A percentile compares a stretch with the other conserved stretches of the same genome.
Conservation (phyloP, 2,888 invertebrate species). For the Sipha maydis region DNA sequence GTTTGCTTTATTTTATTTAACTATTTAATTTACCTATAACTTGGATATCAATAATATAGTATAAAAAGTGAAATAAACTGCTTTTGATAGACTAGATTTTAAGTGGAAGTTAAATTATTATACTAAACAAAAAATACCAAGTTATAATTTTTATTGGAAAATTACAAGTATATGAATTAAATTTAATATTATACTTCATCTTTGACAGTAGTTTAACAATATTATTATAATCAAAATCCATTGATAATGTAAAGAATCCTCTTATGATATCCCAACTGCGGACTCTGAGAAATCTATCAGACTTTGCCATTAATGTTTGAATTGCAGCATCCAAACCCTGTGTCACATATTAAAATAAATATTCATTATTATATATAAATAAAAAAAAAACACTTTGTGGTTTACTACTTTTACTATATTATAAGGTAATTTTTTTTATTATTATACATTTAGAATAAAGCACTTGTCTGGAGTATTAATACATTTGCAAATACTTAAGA, state of each 20-base stretch:
- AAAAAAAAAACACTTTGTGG: not conserved
- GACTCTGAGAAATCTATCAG: slow-evolving; percentile 22
- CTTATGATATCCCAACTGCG: slow-evolving; percentile 51
- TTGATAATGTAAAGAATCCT: slow-evolving; percentile 34
- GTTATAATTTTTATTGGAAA: not conserved
- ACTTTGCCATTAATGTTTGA: slow-evolving; percentile 13
- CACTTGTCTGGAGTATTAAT: no score
- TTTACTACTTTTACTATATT: not conserved
- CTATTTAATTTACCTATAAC: not conserved
- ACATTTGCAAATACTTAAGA: no score
- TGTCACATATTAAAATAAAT: not conserved
- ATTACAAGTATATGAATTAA: not conserved
- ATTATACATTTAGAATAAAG: not conserved
- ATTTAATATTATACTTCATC: slow-evolving; percentile 32
- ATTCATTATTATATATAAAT: not conserved
- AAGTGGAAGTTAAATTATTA: not conserved
- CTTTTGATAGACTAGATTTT: not conserved
- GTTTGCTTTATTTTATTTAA: no score
- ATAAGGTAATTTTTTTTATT: no score
- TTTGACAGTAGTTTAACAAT: not conserved
- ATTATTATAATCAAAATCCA: slow-evolving; percentile 18
- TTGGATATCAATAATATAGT: not conserved
- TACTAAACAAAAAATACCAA: not conserved
- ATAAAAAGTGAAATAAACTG: not conserved
- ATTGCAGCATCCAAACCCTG: slow-evolving; percentile 45